These are phyloP conservation scores for Jaculus jaculus DNA, from an alignment of 2,113 vertebrate genomes.

Conservation along the genomic window DNA sequence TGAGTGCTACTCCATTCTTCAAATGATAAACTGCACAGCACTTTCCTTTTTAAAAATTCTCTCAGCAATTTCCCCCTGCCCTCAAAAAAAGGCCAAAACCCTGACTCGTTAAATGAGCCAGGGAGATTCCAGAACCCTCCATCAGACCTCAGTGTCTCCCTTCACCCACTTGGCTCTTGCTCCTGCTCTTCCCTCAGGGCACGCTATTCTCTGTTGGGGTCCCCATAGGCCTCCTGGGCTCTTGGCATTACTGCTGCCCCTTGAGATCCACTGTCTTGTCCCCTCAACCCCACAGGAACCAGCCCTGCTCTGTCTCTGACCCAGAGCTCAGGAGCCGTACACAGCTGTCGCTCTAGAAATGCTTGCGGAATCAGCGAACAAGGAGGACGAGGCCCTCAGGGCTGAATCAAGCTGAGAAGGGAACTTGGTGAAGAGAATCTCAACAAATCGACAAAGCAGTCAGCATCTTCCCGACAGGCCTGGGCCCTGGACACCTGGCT, in stretches of 20 bases:
- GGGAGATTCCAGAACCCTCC: neutral
- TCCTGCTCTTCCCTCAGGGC: no score
- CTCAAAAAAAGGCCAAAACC: neutral
- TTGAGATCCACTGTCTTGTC: no score
- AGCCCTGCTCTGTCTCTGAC: neutral
- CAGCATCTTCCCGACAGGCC: neutral
- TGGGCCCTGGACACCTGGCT: no score
- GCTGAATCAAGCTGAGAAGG: neutral
- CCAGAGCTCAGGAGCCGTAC: neutral
- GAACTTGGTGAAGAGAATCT: accelerated
- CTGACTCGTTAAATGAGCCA: neutral
- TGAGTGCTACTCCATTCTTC: accelerated
- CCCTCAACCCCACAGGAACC: no score
- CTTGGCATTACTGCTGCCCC: neutral
- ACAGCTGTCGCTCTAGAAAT: neutral
- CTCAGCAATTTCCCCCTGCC: neutral
- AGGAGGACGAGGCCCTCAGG: neutral
- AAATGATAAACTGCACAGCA: neutral
- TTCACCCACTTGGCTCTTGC: no score
- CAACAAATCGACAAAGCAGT: accelerated
- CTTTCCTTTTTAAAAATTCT: neutral
- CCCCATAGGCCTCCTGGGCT: neutral
- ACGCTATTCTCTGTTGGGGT: no score
- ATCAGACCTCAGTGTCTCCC: accelerated
- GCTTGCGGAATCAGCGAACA: neutral